Conservation (phyloP, 2,888 invertebrate species). For the Bugulina stolonifera region DNA sequence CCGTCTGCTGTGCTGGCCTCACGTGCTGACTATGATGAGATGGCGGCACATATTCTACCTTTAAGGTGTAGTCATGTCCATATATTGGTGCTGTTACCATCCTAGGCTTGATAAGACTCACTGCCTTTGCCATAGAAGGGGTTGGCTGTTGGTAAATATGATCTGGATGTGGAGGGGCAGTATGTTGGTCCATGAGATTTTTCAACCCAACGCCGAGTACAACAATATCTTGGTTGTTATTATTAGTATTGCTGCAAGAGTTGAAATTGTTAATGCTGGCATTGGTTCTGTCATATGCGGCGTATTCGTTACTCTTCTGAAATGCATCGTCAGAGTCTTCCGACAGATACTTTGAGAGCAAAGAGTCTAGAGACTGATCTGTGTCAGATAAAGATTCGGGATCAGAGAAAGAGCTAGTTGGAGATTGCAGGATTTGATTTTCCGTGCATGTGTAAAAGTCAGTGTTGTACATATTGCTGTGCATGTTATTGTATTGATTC, state of each 20-base stretch:
- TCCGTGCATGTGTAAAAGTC: no score
- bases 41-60: slow-evolving; percentile 20
- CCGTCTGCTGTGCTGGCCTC: background rate
- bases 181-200: slow-evolving; percentile 39
- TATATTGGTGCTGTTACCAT: background rate
- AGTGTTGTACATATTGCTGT: background rate
- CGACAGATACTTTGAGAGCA: background rate
- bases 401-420: slow-evolving; percentile 1
- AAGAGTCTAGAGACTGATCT: background rate
- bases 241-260: background rate
- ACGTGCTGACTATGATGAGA: background rate
- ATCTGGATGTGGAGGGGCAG: slow-evolving; percentile 27
- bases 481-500: background rate
- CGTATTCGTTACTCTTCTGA: background rate
- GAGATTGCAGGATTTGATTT: slow-evolving; percentile 6
- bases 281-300: background rate
- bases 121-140: background rate
- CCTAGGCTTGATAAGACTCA: slow-evolving; percentile 17
- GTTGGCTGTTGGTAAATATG: slow-evolving; percentile 18
- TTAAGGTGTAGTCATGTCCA: slow-evolving; percentile 13
- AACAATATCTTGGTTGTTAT: slow-evolving; percentile 35
- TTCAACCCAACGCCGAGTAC: slow-evolving; percentile 50
- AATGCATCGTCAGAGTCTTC: background rate
- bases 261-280: background rate
- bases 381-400: slow-evolving; percentile 23